phyloP scores from a whole-genome alignment of 2,888 invertebrate genomes.

The Boloria selene region DNA sequence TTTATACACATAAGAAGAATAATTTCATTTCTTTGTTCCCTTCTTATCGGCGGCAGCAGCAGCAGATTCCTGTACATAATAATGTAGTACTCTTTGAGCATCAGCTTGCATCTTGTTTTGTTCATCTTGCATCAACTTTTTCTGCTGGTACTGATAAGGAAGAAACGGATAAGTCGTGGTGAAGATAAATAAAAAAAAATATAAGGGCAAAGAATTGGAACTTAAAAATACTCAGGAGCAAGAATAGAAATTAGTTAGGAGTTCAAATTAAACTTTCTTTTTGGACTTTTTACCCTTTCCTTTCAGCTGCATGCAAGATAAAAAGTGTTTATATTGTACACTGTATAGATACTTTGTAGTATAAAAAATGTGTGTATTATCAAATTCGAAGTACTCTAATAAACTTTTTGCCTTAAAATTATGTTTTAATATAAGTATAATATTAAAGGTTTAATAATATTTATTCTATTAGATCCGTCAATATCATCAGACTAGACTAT shows the following conservation, averaged over 20 bases:
- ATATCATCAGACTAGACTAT: no score
- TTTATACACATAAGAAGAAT: constrained; percentile 8
- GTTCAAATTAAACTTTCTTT: constrained; percentile 59
- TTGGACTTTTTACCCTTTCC: constrained; percentile 73
- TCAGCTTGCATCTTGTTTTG: constrained; percentile 60
- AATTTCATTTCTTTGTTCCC: constrained; percentile 36
- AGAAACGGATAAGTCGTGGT: constrained; percentile 42
- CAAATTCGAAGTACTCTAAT: no score
- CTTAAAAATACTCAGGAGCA: not conserved
- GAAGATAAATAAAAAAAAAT: constrained; percentile 14
- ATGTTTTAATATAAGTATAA: no score
- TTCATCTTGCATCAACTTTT: no score
- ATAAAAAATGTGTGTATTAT: no score
- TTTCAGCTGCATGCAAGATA: constrained; percentile 60
- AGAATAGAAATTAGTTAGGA: constrained; percentile 4
- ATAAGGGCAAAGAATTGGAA: no score
- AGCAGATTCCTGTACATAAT: no score
- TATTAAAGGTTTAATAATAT: no score
- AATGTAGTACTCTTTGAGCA: no score
- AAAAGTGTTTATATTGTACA: not conserved
- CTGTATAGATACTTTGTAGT: not conserved
- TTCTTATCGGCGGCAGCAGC: constrained; percentile 48
- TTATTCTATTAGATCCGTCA: no score
- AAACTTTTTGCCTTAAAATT: no score
- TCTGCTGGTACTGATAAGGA: constrained; percentile 50